A percentile compares a stretch with the other conserved stretches of the same genome.
phyloP scores from a whole-genome alignment of 2,888 invertebrate species.

The Cheilosia soror region DNA sequence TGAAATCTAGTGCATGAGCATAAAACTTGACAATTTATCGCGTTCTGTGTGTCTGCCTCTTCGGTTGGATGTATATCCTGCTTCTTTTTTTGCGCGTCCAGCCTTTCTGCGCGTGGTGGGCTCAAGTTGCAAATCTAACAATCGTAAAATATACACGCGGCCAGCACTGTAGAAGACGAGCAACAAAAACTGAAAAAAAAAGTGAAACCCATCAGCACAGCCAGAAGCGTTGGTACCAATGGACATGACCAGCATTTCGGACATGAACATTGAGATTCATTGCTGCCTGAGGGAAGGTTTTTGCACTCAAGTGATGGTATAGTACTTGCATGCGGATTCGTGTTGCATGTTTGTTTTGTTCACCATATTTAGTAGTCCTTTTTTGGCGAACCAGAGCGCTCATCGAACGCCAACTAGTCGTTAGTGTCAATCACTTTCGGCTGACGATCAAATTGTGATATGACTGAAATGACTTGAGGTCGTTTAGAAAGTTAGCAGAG shows the following conservation, averaged over 20 bases:
- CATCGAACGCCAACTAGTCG: conserved; percentile 18
- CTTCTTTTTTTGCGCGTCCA: conserved; percentile 10
- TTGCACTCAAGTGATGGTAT: conserved; percentile 43
- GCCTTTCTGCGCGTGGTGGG: conserved; percentile 41
- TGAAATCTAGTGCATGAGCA: conserved; percentile 73
- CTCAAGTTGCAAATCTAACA: conserved; percentile 72
- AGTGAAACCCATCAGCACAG: conserved; percentile 63
- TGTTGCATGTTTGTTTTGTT: conserved; percentile 58
- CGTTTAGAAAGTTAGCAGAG: no score
- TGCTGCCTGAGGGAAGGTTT: conserved; percentile 53
- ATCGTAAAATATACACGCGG: conserved; percentile 68
- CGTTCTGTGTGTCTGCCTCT: conserved; percentile 51
- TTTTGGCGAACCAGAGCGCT: conserved; percentile 1
- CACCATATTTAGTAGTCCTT: background rate
- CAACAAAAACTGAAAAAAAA: conserved; percentile 17
- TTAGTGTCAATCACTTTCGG: conserved; percentile 45
- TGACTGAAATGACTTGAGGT: no score
- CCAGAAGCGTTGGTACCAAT: conserved; percentile 74
- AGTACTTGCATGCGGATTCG: conserved; percentile 52
- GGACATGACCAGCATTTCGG: conserved; percentile 72
- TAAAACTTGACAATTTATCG: conserved; percentile 75
- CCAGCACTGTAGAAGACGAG: conserved; percentile 7
- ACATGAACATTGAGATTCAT: conserved; percentile 75
- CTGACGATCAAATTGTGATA: conserved; percentile 12
- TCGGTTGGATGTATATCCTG: background rate